Conservation (phyloP, 2,113 vertebrate species). For the Tetraodon nigroviridis region DNA sequence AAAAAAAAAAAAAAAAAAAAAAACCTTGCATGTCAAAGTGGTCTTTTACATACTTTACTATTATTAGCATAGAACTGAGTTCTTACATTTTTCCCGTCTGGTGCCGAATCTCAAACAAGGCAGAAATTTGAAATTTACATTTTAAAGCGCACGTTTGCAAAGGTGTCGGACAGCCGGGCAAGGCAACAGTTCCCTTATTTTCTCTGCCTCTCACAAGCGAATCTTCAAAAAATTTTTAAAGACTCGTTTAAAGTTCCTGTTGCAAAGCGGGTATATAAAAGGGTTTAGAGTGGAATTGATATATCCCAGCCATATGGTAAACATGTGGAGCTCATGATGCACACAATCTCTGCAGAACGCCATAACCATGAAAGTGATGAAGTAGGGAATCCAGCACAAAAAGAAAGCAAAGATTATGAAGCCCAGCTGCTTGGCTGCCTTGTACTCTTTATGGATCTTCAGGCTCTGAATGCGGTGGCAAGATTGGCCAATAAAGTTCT, state of each 20-base stretch:
- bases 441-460: conserved; percentile 82
- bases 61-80: conserved; percentile 4
- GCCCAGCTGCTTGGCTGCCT: conserved; percentile 90
- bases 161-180: neutral
- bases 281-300: conserved; percentile 95
- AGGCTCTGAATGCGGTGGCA: conserved; percentile 70
- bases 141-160: neutral
- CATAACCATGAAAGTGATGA: conserved; percentile 87
- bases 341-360: conserved; percentile 80
- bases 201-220: conserved; percentile 16
- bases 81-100: neutral
- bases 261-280: conserved; percentile 93
- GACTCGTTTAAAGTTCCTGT: conserved; percentile 90
- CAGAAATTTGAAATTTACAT: conserved; percentile 1
- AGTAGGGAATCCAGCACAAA: conserved; percentile 96
- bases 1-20: too few species aligned
- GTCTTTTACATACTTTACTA: neutral
- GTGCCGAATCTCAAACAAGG: neutral
- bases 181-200: neutral
- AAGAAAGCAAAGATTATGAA: conserved; percentile 90
- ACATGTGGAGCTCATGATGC: conserved; percentile 80
- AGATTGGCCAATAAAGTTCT: conserved; percentile 77
- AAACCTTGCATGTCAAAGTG: neutral
- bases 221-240: conserved; percentile 87
- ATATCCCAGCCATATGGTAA: conserved; percentile 95